Conservation (phyloP, 2,797 vertebrate genomes). For the Tapera naevia region DNA sequence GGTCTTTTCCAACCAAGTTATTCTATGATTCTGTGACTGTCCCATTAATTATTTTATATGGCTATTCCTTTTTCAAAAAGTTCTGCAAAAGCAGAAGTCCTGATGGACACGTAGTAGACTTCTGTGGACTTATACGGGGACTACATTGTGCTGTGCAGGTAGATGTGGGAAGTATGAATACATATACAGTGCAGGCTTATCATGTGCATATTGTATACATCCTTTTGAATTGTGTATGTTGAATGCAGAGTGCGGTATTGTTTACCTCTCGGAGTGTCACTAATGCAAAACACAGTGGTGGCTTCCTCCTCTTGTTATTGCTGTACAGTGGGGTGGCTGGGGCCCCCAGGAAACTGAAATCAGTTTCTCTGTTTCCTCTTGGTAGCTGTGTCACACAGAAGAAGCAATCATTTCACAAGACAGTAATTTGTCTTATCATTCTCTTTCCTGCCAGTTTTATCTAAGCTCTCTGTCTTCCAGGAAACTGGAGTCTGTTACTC, state of each 20-base stretch:
- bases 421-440: background rate
- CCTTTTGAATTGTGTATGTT: background rate
- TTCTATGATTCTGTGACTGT: background rate
- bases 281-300: accelerated
- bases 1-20: too few species aligned
- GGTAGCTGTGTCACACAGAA: background rate
- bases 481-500: background rate
- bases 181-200: background rate
- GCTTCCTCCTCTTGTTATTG: background rate
- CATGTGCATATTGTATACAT: accelerated
- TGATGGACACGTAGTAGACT: background rate
- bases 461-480: background rate
- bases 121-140: too few species aligned
- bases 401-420: background rate
- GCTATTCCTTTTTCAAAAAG: background rate
- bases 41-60: background rate
- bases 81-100: background rate
- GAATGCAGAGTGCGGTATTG: background rate
- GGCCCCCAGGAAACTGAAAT: background rate
- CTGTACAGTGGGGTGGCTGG: background rate
- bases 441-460: background rate
- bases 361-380: background rate
- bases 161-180: background rate
- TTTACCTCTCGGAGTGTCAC: background rate
- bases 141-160: background rate